A percentile compares a stretch with the other conserved stretches of the same genome.
Conservation (phyloP, 2,888 invertebrate genomes). For the Campoplex nolae region DNA sequence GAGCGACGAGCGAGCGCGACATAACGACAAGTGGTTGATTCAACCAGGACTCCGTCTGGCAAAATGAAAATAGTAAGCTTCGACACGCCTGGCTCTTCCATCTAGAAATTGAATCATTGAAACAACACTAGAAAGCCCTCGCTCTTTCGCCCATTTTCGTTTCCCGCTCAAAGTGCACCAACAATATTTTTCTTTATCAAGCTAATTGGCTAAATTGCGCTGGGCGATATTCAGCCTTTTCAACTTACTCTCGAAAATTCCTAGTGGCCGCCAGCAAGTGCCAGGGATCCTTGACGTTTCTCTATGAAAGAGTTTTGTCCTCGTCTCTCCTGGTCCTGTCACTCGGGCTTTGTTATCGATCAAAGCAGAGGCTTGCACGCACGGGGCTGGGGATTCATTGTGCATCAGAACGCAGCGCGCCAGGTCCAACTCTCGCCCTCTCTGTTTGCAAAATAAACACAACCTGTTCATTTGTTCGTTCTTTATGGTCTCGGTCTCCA, state of each 20-base stretch:
- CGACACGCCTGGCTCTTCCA: constrained; percentile 3
- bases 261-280: constrained; percentile 32
- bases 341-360: constrained; percentile 71
- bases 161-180: constrained; percentile 39
- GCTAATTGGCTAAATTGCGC: constrained; percentile 63
- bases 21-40: constrained; percentile 59
- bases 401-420: constrained; percentile 25
- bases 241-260: constrained; percentile 4
- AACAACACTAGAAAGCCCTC: constrained; percentile 56
- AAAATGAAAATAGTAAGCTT: constrained; percentile 62
- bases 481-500: constrained; percentile 42
- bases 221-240: constrained; percentile 40
- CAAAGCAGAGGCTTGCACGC: constrained; percentile 56
- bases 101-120: constrained; percentile 58
- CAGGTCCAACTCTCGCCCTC: constrained; percentile 51
- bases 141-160: constrained; percentile 2
- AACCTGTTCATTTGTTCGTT: constrained; percentile 80
- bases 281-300: constrained; percentile 2
- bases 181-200: constrained; percentile 67
- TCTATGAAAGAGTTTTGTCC: constrained; percentile 9
- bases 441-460: constrained; percentile 82
- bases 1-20: background rate
- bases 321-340: background rate
- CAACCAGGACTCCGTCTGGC: constrained; percentile 47
- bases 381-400: constrained; percentile 17